phyloP scores from a whole-genome alignment of 1,140 invertebrate species.

The Brachionus sp. region DNA sequence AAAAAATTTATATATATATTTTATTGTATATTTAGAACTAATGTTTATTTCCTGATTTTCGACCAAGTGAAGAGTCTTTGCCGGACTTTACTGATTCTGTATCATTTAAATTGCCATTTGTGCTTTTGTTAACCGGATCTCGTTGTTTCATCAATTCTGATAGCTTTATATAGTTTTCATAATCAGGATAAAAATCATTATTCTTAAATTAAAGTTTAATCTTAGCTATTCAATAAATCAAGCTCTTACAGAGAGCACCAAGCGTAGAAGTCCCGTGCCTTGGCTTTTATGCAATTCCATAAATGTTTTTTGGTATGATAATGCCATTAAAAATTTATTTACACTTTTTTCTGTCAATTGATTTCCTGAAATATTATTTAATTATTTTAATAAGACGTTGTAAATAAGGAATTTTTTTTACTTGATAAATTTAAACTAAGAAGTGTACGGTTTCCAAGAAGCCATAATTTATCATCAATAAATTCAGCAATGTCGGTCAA shows the following conservation, averaged over 20 bases:
- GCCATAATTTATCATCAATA: slow-evolving; percentile 1
- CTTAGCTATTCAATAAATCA: not conserved
- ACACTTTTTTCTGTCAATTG: not conserved
- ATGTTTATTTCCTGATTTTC: slow-evolving; percentile 37
- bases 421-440: slow-evolving; percentile 44
- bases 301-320: slow-evolving; percentile 34
- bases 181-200: not conserved
- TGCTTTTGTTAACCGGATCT: slow-evolving; percentile 13
- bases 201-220: not conserved
- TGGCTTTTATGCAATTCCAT: slow-evolving; percentile 25
- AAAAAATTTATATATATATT: not conserved
- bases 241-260: not conserved
- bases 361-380: not conserved
- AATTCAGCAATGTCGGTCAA: slow-evolving; percentile 40
- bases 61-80: slow-evolving; percentile 31
- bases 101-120: not conserved
- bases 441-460: slow-evolving; percentile 13
- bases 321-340: slow-evolving; percentile 13
- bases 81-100: slow-evolving; percentile 14
- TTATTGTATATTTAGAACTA: not conserved
- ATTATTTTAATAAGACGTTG: not conserved
- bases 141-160: slow-evolving; percentile 8
- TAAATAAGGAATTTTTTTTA: not conserved
- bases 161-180: slow-evolving; percentile 8
- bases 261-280: slow-evolving; percentile 26